Evolutionary conservation across 2,888 invertebrate species (phyloP).

Genomic region (Spicauda simplicius): DNA sequence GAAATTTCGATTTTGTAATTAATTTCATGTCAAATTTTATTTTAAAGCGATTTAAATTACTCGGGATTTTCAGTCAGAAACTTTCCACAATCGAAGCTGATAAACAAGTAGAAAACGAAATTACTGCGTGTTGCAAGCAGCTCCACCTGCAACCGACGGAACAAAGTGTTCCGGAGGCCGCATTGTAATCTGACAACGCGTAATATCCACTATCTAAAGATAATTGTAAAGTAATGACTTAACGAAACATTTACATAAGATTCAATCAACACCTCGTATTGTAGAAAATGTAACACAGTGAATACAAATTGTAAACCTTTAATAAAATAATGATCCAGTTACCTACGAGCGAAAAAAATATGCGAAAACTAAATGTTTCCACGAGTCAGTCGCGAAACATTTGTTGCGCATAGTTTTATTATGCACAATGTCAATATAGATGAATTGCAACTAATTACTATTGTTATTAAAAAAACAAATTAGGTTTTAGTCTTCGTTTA

Average conservation of each 20-base stretch:
- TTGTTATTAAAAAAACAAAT: too few species aligned
- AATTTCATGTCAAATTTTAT: not conserved
- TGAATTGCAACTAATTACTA: too few species aligned
- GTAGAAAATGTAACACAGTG: too few species aligned
- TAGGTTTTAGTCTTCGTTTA: too few species aligned
- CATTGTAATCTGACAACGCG: conserved; percentile 18
- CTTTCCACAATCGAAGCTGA: conserved; percentile 27
- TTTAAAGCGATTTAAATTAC: conserved; percentile 2
- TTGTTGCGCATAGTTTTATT: too few species aligned
- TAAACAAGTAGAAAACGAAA: conserved; percentile 9
- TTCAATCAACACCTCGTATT: not conserved
- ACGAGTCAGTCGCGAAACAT: too few species aligned
- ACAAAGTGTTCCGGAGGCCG: conserved; percentile 8
- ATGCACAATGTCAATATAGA: too few species aligned
- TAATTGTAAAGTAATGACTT: conserved; percentile 3
- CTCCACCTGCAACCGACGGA: conserved; percentile 4
- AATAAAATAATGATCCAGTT: too few species aligned
- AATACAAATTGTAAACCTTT: too few species aligned
- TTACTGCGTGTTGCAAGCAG: conserved; percentile 11
- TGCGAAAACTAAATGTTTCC: too few species aligned
- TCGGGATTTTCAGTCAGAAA: not conserved
- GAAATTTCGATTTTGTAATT: not conserved
- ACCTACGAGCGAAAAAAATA: too few species aligned
- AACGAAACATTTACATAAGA: conserved; percentile 25
- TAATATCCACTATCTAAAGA: conserved; percentile 12